phyloP scores from a whole-genome alignment of 2,888 invertebrate species.

The Platypus cylindrus region DNA sequence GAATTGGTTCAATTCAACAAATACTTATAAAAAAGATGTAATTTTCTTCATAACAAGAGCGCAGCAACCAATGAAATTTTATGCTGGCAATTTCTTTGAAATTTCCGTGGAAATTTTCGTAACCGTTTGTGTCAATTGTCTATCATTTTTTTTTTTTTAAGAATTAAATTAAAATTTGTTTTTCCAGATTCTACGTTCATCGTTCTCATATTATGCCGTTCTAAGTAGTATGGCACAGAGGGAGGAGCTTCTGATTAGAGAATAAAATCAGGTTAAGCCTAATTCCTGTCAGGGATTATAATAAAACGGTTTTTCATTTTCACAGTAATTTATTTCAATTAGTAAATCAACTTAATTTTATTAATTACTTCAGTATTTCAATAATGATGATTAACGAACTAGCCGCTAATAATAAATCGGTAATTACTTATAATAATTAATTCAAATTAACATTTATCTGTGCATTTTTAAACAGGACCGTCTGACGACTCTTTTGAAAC shows the following conservation, averaged over 20 bases:
- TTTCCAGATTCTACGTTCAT: constrained; percentile 6
- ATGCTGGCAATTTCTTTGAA: constrained; percentile 12
- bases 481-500: too few relatives aligned
- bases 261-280: too few relatives aligned
- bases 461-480: too few relatives aligned
- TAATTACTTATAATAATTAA: too few relatives aligned
- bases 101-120: constrained; percentile 16
- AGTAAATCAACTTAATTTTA: too few relatives aligned
- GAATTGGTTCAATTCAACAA: constrained; percentile 10
- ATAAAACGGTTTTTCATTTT: background rate
- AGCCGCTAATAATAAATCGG: too few relatives aligned
- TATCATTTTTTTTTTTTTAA: background rate
- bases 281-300: too few relatives aligned
- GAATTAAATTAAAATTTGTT: background rate
- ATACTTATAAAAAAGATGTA: constrained; percentile 13
- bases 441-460: too few relatives aligned
- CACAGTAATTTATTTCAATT: too few relatives aligned
- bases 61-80: constrained; percentile 12
- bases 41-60: constrained; percentile 10
- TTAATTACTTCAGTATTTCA: too few relatives aligned
- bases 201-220: constrained; percentile 6
- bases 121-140: constrained; percentile 5
- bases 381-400: too few relatives aligned
- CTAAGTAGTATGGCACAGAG: constrained; percentile 3
- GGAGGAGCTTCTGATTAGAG: background rate